A percentile compares a stretch with the other conserved stretches of the same genome.
phyloP scores from a whole-genome alignment of 1,140 invertebrate species.

The Latrodectus geometricus region DNA sequence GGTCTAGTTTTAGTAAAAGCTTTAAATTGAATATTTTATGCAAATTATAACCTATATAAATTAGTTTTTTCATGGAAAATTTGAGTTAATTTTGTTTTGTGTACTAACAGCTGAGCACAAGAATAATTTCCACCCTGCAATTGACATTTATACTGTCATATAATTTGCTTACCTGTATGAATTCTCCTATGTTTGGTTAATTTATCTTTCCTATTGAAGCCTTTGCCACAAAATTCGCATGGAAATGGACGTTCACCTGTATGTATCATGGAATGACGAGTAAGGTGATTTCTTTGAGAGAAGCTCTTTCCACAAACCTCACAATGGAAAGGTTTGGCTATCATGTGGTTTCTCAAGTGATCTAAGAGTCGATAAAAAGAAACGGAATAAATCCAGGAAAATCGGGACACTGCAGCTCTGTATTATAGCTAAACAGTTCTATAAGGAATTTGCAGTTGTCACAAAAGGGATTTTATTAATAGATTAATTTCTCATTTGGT shows the following conservation, averaged over 20 bases:
- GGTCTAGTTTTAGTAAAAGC: no score
- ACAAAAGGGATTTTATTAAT: background rate
- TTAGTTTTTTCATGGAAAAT: background rate
- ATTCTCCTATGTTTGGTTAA: slow-evolving; percentile 83
- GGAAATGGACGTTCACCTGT: slow-evolving; percentile 90
- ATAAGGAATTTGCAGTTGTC: background rate
- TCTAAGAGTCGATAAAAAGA: slow-evolving; percentile 58
- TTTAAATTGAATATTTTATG: no score
- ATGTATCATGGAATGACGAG: slow-evolving; percentile 75
- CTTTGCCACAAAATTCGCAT: slow-evolving; percentile 86
- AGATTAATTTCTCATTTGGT: background rate
- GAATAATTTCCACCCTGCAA: slow-evolving; percentile 47
- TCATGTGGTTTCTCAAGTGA: slow-evolving; percentile 65
- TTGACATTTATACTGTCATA: background rate
- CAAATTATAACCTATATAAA: background rate
- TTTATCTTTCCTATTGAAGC: slow-evolving; percentile 91
- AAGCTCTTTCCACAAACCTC: slow-evolving; percentile 65
- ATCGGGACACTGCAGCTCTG: background rate
- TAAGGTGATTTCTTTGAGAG: slow-evolving; percentile 66
- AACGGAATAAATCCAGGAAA: slow-evolving; percentile 1
- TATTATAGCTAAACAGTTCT: background rate
- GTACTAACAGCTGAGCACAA: background rate
- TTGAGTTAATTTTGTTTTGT: slow-evolving; percentile 1
- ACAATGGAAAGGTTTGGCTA: slow-evolving; percentile 66
- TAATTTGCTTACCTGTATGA: slow-evolving; percentile 71